Base-by-base conservation (phyloP, 2,888 invertebrate genomes). In the Sympetrum striolatum region DNA sequence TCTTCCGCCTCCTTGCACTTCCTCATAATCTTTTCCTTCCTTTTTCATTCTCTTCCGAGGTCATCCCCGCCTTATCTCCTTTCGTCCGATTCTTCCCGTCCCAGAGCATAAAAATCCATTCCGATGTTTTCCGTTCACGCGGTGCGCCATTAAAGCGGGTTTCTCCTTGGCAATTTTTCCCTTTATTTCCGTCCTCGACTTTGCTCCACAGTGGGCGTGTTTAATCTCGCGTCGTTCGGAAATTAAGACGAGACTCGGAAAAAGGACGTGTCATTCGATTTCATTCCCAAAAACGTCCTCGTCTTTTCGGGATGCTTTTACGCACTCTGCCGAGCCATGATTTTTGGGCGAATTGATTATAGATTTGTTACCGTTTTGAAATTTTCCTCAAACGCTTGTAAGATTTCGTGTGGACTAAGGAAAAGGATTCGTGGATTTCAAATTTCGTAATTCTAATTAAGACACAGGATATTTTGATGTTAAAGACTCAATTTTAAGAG, bases 1-100 rank as follows among this genome's bases (percentile, higher is more conserved):
- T 64, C 37, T 86, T 86, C 86, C 64, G 14, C 60, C 60, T 37
- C 64, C 86, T 60, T 86, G 60, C 60, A 86, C 82, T 82, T 82
- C 31, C 37, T 53, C 82, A n/a, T 64, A 86, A 86, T 37, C 86
- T 12, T 35, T 58, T 86, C 58, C 58, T 53, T 31, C 15, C 6
- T 15, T 35, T 53, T 15, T 35, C 18, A 3, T 0, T 2, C 58
- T 15, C 25, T 86, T 37, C 37, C 22, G 37, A 6, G 39, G 8
- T 22, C 12, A 14, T 44, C n/a, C 0, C 25, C 1, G 12, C 25
- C n/a, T 81, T 25, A 81, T 81, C 25, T 44, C 37, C 18, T 53
- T 31, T 31, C 31, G 5, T 37, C 22, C 1, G 10, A 18, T 8
- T 15, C 60, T 37, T 39, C n/a, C 22, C 60, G 35, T 14, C 31